These are phyloP conservation scores for Holacanthus passer DNA, from an alignment of 2,113 vertebrate genomes.

Conservation along the genomic window DNA sequence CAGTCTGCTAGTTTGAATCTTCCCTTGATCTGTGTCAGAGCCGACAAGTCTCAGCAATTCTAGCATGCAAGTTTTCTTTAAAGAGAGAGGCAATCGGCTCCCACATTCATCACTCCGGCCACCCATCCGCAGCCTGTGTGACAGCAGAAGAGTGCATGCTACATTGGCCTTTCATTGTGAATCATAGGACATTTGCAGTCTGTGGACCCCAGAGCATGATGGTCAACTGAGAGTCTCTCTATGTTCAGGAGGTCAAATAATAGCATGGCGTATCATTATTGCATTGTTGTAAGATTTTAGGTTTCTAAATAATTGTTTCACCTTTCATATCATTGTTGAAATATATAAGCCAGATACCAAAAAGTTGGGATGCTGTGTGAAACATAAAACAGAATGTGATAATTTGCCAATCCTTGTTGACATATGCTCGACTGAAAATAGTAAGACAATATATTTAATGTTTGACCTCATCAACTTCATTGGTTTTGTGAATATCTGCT, in stretches of 20 bases:
- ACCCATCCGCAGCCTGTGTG: constrained; percentile 32
- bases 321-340: background rate
- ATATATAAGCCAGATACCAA: no score
- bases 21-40: constrained; percentile 36
- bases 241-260: background rate
- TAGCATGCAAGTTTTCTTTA: constrained; percentile 30
- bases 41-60: constrained; percentile 25
- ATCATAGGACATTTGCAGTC: constrained; percentile 28
- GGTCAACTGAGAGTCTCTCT: background rate
- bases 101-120: constrained; percentile 60
- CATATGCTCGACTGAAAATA: no score
- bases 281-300: background rate
- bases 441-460: no score
- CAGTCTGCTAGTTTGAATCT: constrained; percentile 30
- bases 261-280: background rate
- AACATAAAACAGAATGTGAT: no score
- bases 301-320: background rate
- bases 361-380: no score
- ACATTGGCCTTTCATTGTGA: constrained; percentile 40
- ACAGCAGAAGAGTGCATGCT: constrained; percentile 41
- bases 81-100: constrained; percentile 31
- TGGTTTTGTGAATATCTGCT: no score
- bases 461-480: no score
- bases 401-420: no score
- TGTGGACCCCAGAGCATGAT: background rate